Evolutionary conservation across 2,797 vertebrate species (phyloP).

Genomic region (Acipenser ruthenus): DNA sequence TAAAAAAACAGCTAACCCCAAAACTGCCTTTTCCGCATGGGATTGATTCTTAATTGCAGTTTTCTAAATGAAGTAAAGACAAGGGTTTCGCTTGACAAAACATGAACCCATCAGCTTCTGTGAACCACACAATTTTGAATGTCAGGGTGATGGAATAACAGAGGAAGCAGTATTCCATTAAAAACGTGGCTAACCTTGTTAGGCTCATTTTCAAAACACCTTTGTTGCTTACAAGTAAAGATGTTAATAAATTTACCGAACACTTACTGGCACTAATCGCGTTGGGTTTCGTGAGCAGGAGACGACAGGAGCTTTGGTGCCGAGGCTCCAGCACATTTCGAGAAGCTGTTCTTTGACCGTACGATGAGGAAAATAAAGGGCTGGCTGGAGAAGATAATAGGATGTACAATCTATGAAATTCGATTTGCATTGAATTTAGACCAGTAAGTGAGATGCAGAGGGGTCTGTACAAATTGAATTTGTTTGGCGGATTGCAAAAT

Average conservation of each 20-base stretch:
- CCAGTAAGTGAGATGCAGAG: constrained; percentile 70
- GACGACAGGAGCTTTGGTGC: constrained; percentile 68
- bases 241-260: constrained; percentile 81
- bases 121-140: too few relatives aligned
- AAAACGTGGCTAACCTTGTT: constrained; percentile 67
- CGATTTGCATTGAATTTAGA: constrained; percentile 76
- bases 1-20: too few relatives aligned
- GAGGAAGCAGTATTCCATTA: constrained; percentile 60
- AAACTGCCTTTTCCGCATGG: too few relatives aligned
- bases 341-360: constrained; percentile 44
- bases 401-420: constrained; percentile 81
- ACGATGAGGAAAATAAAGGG: constrained; percentile 44
- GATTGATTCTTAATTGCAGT: too few relatives aligned
- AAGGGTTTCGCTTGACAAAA: too few relatives aligned
- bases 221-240: constrained; percentile 61
- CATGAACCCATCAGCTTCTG: too few relatives aligned
- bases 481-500: constrained; percentile 66
- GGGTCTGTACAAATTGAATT: constrained; percentile 77
- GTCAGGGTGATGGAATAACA: neutral
- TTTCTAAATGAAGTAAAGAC: too few relatives aligned
- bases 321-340: constrained; percentile 56
- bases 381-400: constrained; percentile 68
- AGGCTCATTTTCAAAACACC: constrained; percentile 55
- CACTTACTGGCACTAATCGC: constrained; percentile 71
- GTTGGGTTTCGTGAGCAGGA: constrained; percentile 73